A percentile compares a stretch with the other conserved stretches of the same genome.
These are phyloP conservation scores for Pristionchus mayeri DNA, from an alignment of 2,888 invertebrate species.

Conservation along the genomic window DNA sequence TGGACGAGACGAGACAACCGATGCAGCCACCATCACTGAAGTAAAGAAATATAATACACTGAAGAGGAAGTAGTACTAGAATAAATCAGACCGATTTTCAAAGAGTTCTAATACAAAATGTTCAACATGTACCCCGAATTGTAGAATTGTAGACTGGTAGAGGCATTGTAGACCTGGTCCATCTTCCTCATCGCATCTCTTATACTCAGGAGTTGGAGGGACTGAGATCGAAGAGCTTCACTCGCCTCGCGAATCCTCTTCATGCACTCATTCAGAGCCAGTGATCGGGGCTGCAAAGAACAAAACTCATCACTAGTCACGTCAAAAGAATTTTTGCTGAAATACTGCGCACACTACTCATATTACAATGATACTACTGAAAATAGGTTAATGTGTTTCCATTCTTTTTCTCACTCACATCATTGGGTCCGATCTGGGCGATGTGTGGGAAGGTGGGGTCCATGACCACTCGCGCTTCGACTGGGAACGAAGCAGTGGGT, in stretches of 20 bases:
- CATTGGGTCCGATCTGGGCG: neutral
- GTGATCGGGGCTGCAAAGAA: neutral
- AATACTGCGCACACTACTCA: too few species aligned
- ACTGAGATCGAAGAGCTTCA: neutral
- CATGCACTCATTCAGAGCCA: neutral
- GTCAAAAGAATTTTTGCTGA: too few species aligned
- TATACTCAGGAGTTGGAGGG: neutral
- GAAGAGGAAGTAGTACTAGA: too few species aligned
- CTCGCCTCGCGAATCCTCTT: neutral
- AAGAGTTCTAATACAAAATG: too few species aligned
- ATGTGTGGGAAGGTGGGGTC: neutral
- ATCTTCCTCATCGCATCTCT: slow-evolving; percentile 13
- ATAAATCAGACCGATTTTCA: neutral
- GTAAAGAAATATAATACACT: too few species aligned
- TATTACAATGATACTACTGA: too few species aligned
- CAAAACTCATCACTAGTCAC: too few species aligned
- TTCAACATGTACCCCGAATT: neutral
- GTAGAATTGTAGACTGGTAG: neutral
- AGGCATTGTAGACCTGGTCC: neutral
- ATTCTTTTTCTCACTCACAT: slow-evolving; percentile 13
- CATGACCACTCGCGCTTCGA: slow-evolving; percentile 55
- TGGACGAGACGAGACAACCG: slow-evolving; percentile 30
- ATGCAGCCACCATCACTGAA: slow-evolving; percentile 30
- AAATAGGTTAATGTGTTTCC: too few species aligned
- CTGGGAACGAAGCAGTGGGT: slow-evolving; percentile 53